Base-by-base conservation (phyloP, 2,888 invertebrate species). In the Polydrusus tereticollis region DNA sequence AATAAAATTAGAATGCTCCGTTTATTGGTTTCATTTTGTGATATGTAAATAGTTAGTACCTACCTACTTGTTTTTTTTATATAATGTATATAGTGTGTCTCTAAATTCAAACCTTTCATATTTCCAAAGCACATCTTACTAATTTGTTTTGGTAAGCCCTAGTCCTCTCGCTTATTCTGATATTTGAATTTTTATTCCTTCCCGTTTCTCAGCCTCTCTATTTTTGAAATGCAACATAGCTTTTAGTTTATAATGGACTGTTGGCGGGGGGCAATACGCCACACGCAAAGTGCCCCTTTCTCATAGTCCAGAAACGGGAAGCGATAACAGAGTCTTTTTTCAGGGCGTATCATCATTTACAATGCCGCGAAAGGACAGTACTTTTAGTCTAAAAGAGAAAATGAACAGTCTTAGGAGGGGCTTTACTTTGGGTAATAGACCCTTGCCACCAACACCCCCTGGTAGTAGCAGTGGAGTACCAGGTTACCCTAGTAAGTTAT, bases 381-480 rank as follows among this genome's bases (percentile, higher is more conserved):
- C 69, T 10, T 83, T 83, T 73, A 82, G 84, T 20, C 79, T 86
- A 67, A 86, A 82, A 78, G 87, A 87, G 74, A 88, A 87, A 77
- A 86, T 88, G 83, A 87, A 87, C 8, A 87, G 85, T 77, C 81
- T 88, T 55, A 87, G 87, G 76, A 82, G 83, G 36, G 77, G 76
- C 14, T 38, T 74, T 14, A 83, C 82, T 76, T 82, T 87, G 82
- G 86, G 85, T 45, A 86, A 85, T 74, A 84, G 90, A 55, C 89
- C 89, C 6, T 81, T 89, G 72, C 89, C 89, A 14, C 88, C 89
- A 10, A 86, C 89, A 36, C 90, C 90, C 12, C 57, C 64, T 33
- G 58, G 67, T 45, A 52, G 66, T 20, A 57, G 33, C 36, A 63
- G 57, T 62, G 66, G 66, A 10, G 8, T 55, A 14, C 64, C 64